Evolutionary conservation across 2,888 invertebrate species (phyloP), one percentile per base, ranked within the genome.

Genomic region (Pycnomerus fuliginosus): DNA sequence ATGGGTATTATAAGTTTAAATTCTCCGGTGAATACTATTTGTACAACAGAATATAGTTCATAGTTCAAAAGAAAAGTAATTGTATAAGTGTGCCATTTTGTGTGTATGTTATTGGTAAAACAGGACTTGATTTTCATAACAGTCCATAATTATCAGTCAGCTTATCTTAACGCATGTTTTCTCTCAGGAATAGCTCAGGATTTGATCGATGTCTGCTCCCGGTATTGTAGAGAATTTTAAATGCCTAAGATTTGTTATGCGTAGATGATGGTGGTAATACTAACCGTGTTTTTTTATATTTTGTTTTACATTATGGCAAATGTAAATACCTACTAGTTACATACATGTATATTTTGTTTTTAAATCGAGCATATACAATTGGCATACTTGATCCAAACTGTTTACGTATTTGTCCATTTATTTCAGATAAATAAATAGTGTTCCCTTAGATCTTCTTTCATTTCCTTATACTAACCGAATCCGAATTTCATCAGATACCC

Each of bases 341-440:
- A 43, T 30, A 16, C 31, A 35, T 35, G 20, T 12, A 35, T 33
- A 25, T 16, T 37, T 35, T 35, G 8, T 41, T 31, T 48, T 14
- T 34, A 33, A 24, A 41, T 24, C 28, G 23, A 44, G 39, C 32
- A 47, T 38, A 28, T 44, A 44, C 36, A 53, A 61, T 67, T 68
- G 69, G 69, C 68, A 69, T 69, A 69, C 67, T 68, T 65, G 59
- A 66, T 60, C 60, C 60, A 53, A 61, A 54, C 59, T 61, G 60
- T 67, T 64, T 53, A 58, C 56, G 60, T 56, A 62, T 58, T 57
- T 67, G 64, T 67, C 64, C 65, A 62, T 64, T 65, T 68, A 68
- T 65, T 71, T 72, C 71, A 69, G 67, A 69, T 69, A 67, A 72
- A 73, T 72, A 73, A 72, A 73, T 72, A 73, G 73, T 73, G 73